phyloP scores from a whole-genome alignment of 2,113 vertebrate species.

The Cinclus cinclus region DNA sequence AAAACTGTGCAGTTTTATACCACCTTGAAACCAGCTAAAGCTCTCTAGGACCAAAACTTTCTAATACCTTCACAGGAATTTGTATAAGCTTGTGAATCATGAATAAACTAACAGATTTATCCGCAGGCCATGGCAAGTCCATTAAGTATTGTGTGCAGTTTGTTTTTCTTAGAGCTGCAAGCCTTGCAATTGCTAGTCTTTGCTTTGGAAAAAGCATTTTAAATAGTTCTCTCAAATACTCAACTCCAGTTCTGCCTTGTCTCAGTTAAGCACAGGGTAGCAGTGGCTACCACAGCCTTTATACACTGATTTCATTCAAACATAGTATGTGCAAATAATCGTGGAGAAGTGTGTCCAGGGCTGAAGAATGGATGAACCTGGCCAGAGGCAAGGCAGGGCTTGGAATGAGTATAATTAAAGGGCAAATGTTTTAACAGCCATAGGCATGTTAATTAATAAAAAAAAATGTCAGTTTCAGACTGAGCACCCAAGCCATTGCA shows the following conservation, averaged over 20 bases:
- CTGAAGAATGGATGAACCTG: neutral
- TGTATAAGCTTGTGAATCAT: neutral
- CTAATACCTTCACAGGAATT: neutral
- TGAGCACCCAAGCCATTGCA: neutral
- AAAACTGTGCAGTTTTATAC: neutral
- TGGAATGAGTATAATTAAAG: neutral
- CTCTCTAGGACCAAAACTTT: neutral
- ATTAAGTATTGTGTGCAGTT: neutral
- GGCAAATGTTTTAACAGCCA: neutral
- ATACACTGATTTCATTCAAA: fast-evolving
- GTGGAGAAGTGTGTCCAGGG: neutral
- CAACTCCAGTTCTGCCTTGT: neutral
- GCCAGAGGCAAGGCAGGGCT: neutral
- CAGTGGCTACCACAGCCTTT: neutral
- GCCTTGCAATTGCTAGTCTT: neutral
- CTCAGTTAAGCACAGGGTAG: neutral
- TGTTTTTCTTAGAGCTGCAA: neutral
- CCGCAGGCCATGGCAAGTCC: neutral
- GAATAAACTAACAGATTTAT: neutral
- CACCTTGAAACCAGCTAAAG: neutral
- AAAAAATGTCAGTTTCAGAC: neutral
- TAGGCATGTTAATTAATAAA: neutral
- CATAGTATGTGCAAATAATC: neutral
- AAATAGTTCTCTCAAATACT: neutral
- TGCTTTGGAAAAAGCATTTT: neutral